Base-by-base conservation (phyloP, 1,140 invertebrate species). In the Psix sp. region DNA sequence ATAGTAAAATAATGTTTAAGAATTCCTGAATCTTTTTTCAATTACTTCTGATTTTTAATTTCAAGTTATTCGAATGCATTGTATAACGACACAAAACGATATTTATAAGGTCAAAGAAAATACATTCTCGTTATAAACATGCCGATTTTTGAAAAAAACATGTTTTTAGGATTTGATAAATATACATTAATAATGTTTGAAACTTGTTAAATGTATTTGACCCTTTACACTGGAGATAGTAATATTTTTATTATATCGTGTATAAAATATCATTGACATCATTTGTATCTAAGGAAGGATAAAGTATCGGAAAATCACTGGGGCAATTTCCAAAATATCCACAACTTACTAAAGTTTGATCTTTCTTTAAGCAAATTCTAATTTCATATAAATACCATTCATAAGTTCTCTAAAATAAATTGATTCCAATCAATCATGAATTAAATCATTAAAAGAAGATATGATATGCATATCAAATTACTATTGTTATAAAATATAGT, bases 91-190 rank as follows among this genome's bases (percentile, higher is more conserved):
- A n/a, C n/a, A n/a, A n/a, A n/a, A n/a, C n/a, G n/a, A n/a, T 51
- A 21, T 38, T 24, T 14, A 2, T 49, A 33, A 36, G 4, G 17
- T 38, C 14, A 11, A 38, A 14, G 18, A 15, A 17, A 33, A 36
- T 6, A n/a, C 24, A 54, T 13, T 6, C 14, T 54, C 6, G 16
- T 54, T 54, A 33, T 13, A 42, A 26, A 42, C 26, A 42, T 29
- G 7, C 6, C 4, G 26, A 42, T 29, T 40, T 42, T 54, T 54
- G 51, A 42, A 42, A 54, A 38, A 26, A 29, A 29, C 11, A 31
- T 29, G 39, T 42, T 54, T 33, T 3, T 7, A 39, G 17, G n/a
- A 24, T 54, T 36, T 16, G 42, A 54, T 54, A 54, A 54, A 42
- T n/a, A 10, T 10, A 26, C 16, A 54, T 42, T 43, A 42, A 18